A percentile compares a stretch with the other conserved stretches of the same genome.
Evolutionary conservation across 2,888 invertebrate species (phyloP).

Genomic region (Cyaniris semiargus): DNA sequence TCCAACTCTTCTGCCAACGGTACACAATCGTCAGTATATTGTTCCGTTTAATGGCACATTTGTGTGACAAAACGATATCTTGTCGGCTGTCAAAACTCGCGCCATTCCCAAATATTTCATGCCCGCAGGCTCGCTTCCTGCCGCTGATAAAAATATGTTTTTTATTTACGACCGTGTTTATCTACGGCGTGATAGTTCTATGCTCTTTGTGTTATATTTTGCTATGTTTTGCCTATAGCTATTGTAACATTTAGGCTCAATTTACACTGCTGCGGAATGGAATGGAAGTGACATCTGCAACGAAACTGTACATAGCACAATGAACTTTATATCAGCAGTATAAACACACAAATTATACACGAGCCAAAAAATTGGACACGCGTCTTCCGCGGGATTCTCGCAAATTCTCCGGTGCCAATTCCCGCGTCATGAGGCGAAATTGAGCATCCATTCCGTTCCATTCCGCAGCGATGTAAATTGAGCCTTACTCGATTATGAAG

Average conservation of each 20-base stretch:
- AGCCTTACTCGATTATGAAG: too few relatives aligned
- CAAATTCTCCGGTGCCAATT: too few relatives aligned
- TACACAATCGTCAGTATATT: background rate
- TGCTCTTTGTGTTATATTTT: background rate
- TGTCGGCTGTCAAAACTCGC: constrained; percentile 23
- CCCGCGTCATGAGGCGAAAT: too few relatives aligned
- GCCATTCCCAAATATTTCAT: constrained; percentile 1
- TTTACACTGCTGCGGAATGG: too few relatives aligned
- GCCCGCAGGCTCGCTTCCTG: constrained; percentile 12
- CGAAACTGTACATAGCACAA: too few relatives aligned
- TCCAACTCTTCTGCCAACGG: background rate
- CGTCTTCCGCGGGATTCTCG: too few relatives aligned
- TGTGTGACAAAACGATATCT: constrained; percentile 29
- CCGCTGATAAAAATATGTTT: constrained; percentile 20
- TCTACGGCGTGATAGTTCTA: constrained; percentile 1
- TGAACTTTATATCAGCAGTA: too few relatives aligned
- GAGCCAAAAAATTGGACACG: too few relatives aligned
- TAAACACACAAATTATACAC: too few relatives aligned
- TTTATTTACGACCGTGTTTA: constrained; percentile 26
- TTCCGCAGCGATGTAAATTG: too few relatives aligned
- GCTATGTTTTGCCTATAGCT: background rate
- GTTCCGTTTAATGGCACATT: constrained; percentile 15
- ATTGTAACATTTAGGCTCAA: background rate
- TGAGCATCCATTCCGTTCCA: too few relatives aligned
- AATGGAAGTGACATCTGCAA: too few relatives aligned